Evolutionary conservation across 2,797 vertebrate species (phyloP).

Genomic region (Anguilla pacifica): DNA sequence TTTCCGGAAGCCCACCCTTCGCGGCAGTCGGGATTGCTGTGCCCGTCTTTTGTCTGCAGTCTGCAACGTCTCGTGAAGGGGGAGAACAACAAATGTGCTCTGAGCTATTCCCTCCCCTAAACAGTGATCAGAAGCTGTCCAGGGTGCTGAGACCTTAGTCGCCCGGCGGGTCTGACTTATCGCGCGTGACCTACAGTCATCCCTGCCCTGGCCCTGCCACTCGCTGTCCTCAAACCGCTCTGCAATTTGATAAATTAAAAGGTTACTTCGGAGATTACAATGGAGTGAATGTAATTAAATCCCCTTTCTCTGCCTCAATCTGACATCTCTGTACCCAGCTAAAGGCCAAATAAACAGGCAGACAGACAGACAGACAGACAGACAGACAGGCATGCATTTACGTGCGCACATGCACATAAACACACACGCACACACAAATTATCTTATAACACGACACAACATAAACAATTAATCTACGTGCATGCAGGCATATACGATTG

Average conservation of each 20-base stretch:
- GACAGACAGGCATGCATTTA: neutral
- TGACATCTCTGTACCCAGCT: conserved; percentile 12
- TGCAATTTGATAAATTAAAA: conserved; percentile 65
- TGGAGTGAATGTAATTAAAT: conserved; percentile 49
- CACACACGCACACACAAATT: neutral
- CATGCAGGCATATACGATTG: neutral
- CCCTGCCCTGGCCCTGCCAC: neutral
- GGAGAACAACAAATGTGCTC: neutral
- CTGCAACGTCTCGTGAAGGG: neutral
- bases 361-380: neutral
- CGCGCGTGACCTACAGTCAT: neutral
- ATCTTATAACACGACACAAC: neutral
- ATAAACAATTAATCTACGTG: neutral
- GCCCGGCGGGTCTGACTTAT: neutral
- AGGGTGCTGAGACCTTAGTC: neutral
- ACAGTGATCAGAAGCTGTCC: conserved; percentile 25
- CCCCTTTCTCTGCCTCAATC: conserved; percentile 36
- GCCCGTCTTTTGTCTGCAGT: neutral
- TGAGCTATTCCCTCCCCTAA: neutral
- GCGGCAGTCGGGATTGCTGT: neutral
- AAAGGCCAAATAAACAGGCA: neutral
- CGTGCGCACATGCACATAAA: too few relatives aligned
- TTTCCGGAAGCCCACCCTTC: neutral
- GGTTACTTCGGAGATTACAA: conserved; percentile 61
- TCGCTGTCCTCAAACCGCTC: conserved; percentile 42